Evolutionary conservation across 2,797 vertebrate species (phyloP).

Genomic region (Apogon talboti): DNA sequence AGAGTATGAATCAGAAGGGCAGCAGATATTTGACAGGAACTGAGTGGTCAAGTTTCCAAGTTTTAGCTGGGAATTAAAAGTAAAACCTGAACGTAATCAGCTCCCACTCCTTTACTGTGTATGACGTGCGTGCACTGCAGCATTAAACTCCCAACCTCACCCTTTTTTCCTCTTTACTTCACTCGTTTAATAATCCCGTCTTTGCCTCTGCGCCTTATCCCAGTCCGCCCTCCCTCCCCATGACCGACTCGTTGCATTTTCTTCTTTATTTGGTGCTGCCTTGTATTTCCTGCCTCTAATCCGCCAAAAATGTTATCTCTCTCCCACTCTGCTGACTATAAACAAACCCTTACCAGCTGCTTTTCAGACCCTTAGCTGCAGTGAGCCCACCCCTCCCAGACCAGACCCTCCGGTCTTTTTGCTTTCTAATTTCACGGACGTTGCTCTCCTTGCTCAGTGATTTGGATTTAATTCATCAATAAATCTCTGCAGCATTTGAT

Average conservation of each 20-base stretch:
- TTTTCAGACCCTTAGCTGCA: constrained; percentile 40
- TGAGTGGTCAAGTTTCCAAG: constrained; percentile 1
- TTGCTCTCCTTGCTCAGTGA: not conserved
- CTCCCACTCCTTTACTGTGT: constrained; percentile 1
- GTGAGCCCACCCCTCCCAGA: constrained; percentile 8
- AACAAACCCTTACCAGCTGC: constrained; percentile 71
- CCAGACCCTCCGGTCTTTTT: constrained; percentile 1
- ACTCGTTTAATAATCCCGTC: constrained; percentile 39
- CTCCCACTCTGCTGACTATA: constrained; percentile 61
- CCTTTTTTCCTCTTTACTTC: constrained; percentile 12
- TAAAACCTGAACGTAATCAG: constrained; percentile 13
- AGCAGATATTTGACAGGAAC: no score
- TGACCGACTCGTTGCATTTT: constrained; percentile 67
- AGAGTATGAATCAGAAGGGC: no score
- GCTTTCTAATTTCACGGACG: constrained; percentile 30
- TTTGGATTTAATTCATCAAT: constrained; percentile 20
- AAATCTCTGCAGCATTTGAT: constrained; percentile 14
- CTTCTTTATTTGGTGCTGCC: constrained; percentile 82
- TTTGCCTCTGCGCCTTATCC: constrained; percentile 18
- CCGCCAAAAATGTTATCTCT: constrained; percentile 78
- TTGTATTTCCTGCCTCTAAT: constrained; percentile 76
- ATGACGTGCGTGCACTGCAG: not conserved
- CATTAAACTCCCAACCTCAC: constrained; percentile 24
- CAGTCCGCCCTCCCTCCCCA: constrained; percentile 20
- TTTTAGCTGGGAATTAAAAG: constrained; percentile 14